Conservation (phyloP, 2,113 vertebrate genomes). For the Loxodonta africana region DNA sequence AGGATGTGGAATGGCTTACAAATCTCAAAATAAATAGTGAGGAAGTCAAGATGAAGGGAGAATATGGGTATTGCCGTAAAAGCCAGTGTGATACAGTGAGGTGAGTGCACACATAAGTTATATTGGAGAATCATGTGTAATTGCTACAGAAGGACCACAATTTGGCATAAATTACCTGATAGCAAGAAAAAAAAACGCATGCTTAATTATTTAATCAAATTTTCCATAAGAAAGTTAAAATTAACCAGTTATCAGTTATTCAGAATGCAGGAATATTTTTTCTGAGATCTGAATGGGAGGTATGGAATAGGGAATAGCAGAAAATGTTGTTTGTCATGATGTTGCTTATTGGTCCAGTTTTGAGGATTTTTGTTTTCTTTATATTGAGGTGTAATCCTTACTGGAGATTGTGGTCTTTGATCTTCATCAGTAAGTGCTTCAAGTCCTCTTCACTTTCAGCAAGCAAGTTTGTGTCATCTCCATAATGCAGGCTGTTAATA, state of each 20-base stretch:
- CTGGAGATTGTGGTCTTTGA: no score
- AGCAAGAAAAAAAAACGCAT: background rate
- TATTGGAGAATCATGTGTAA: background rate
- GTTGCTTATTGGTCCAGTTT: no score
- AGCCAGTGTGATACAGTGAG: background rate
- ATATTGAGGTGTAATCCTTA: no score
- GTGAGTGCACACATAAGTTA: background rate
- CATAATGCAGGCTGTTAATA: no score
- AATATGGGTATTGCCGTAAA: background rate
- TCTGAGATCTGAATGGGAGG: background rate
- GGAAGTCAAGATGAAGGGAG: background rate
- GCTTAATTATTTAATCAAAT: background rate
- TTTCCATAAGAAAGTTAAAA: background rate
- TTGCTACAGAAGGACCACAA: background rate
- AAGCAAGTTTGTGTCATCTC: no score
- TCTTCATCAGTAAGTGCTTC: no score
- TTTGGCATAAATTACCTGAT: background rate
- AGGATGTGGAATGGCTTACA: background rate
- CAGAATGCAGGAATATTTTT: background rate
- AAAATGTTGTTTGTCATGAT: background rate
- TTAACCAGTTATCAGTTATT: background rate
- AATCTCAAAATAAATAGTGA: background rate
- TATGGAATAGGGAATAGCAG: rapidly evolving
- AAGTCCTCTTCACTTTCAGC: no score
- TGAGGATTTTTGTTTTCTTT: no score